Percentiles rank a stretch among this genome's conserved stretches.
Conservation (phyloP, 1,140 invertebrate genomes). For the Medauroidea extradentata region DNA sequence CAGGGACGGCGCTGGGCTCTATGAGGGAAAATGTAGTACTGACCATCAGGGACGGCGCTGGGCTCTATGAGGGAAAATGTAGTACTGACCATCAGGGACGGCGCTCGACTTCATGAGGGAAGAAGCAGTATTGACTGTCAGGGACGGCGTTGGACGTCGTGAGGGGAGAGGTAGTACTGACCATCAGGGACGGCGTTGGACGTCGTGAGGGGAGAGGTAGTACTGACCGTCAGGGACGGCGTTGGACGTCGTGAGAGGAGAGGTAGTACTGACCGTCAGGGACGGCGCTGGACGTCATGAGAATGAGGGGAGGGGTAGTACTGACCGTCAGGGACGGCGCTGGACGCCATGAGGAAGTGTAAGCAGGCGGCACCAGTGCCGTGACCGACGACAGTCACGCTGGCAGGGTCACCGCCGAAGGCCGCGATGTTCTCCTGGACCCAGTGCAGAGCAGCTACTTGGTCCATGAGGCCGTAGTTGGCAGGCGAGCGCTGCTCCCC, state of each 20-base stretch:
- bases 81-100: too few species aligned
- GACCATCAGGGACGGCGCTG: too few species aligned
- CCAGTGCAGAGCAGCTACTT: too few species aligned
- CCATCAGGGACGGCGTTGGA: too few species aligned
- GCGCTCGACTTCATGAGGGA: too few species aligned
- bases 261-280: constrained; percentile 43
- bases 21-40: constrained; percentile 20
- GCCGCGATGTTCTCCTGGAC: constrained; percentile 93
- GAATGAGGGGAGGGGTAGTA: constrained; percentile 2
- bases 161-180: constrained; percentile 36
- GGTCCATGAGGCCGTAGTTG: constrained; percentile 93
- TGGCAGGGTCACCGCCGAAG: constrained; percentile 90
- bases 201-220: not conserved
- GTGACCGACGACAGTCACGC: constrained; percentile 91
- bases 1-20: too few species aligned
- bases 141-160: too few species aligned
- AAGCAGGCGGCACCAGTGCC: constrained; percentile 93
- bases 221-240: too few species aligned
- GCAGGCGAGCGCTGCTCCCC: constrained; percentile 76
- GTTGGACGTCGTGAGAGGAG: too few species aligned
- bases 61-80: not conserved
- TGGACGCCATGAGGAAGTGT: constrained; percentile 88
- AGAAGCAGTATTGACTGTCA: constrained; percentile 28
- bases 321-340: constrained; percentile 87
- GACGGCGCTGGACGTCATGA: too few species aligned